A percentile compares a stretch with the other conserved stretches of the same genome.
Conservation (phyloP, 2,888 invertebrate genomes). For the Labia minor region DNA sequence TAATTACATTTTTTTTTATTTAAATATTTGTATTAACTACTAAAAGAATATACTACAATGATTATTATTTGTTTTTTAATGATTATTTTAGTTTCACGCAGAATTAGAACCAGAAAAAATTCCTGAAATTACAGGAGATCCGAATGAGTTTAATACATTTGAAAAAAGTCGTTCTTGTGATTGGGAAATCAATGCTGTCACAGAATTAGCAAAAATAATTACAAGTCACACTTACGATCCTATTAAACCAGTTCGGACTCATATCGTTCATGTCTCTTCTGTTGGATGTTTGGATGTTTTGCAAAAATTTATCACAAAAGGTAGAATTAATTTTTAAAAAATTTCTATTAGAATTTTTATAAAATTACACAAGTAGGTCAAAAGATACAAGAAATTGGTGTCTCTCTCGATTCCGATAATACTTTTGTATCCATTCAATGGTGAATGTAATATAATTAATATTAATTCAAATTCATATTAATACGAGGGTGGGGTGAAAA, state of each 20-base stretch:
- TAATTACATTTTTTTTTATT: no score
- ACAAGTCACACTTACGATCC: neutral
- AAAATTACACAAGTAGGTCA: neutral
- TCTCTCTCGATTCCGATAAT: no score
- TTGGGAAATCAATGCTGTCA: constrained; percentile 57
- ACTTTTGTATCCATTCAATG: no score
- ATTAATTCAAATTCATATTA: no score
- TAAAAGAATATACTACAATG: no score
- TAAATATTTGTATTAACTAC: no score
- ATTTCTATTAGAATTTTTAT: no score
- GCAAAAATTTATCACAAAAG: constrained; percentile 41
- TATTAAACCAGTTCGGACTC: constrained; percentile 42
- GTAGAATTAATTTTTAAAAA: no score
- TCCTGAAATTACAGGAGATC: neutral
- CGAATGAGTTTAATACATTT: constrained; percentile 46
- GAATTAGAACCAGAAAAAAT: constrained; percentile 44
- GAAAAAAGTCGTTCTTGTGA: constrained; percentile 49
- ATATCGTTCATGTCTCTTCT: constrained; percentile 58
- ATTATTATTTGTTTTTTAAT: no score
- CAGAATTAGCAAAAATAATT: constrained; percentile 39
- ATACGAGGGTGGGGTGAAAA: no score
- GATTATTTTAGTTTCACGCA: constrained; percentile 53
- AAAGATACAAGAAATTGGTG: no score
- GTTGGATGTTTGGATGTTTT: constrained; percentile 49
- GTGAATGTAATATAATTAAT: no score